These are phyloP conservation scores for Leptinotarsa texana DNA, from an alignment of 1,140 invertebrate genomes.

Conservation along the genomic window DNA sequence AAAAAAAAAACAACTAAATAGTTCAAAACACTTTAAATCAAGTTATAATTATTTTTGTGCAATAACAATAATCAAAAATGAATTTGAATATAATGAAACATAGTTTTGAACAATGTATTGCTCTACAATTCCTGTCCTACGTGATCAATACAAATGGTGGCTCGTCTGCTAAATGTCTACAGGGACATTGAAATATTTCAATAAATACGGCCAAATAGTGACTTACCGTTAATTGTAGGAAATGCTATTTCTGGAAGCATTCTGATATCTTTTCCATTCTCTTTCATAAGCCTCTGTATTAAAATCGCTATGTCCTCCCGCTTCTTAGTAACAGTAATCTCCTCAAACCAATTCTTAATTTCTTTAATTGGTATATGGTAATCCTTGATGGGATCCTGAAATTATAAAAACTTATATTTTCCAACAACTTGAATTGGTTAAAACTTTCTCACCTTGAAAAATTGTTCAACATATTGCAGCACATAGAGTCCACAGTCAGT, in stretches of 20 bases:
- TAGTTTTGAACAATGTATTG: too few relatives aligned
- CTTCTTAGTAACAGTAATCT: conserved; percentile 76
- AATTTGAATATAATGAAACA: too few relatives aligned
- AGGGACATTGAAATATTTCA: too few relatives aligned
- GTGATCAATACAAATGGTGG: too few relatives aligned
- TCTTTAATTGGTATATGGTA: conserved; percentile 76
- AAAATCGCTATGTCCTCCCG: conserved; percentile 77
- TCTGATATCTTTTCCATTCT: conserved; percentile 62
- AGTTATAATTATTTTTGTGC: too few relatives aligned
- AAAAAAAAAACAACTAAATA: too few relatives aligned
- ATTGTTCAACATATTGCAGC: conserved; percentile 94
- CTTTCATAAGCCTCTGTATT: conserved; percentile 71
- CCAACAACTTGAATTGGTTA: neutral
- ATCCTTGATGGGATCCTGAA: conserved; percentile 73
- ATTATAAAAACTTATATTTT: conserved; percentile 39
- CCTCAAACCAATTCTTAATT: conserved; percentile 77
- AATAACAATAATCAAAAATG: too few relatives aligned
- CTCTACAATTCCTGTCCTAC: too few relatives aligned
- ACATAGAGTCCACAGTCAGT: conserved; percentile 96
- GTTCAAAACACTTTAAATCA: too few relatives aligned
- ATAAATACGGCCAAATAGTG: too few relatives aligned
- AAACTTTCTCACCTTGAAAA: conserved; percentile 72
- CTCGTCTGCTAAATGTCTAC: too few relatives aligned
- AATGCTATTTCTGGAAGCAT: conserved; percentile 67
- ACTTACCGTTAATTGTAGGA: conserved; percentile 66